phyloP scores from a whole-genome alignment of 2,888 invertebrate species.

The Bursaphelenchus okinawaensis region DNA sequence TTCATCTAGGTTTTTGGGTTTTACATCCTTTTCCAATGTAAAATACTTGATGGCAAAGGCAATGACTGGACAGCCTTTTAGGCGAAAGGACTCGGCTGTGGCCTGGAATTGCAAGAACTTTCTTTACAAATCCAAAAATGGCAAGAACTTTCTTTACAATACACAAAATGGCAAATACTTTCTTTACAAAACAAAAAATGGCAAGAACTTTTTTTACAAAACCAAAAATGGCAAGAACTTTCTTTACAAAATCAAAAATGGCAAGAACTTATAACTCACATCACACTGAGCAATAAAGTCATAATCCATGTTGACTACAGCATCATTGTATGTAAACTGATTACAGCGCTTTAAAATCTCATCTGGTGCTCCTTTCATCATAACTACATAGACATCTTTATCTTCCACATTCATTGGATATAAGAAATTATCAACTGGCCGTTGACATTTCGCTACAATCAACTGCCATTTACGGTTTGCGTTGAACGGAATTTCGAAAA shows the following conservation, averaged over 20 bases:
- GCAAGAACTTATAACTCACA: background rate
- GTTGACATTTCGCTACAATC: conserved; percentile 25
- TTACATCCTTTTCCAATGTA: conserved; percentile 11
- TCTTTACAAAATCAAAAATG: too few species aligned
- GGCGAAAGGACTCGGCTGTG: conserved; percentile 44
- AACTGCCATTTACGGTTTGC: conserved; percentile 44
- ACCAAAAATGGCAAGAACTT: too few species aligned
- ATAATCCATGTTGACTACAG: background rate
- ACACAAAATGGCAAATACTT: too few species aligned
- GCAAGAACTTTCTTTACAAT: too few species aligned
- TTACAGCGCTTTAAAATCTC: conserved; percentile 39
- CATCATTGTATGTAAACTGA: conserved; percentile 29
- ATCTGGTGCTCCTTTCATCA: conserved; percentile 49
- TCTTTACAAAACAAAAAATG: too few species aligned
- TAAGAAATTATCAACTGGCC: background rate
- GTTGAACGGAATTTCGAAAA: conserved; percentile 49
- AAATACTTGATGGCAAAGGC: conserved; percentile 43
- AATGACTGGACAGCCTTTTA: conserved; percentile 46
- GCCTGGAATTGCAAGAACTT: too few species aligned
- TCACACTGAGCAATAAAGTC: background rate
- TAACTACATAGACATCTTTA: conserved; percentile 23
- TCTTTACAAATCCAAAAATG: too few species aligned
- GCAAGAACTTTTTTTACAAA: too few species aligned
- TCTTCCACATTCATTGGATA: background rate
- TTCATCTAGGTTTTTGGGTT: background rate